Base-by-base conservation (phyloP, 2,797 vertebrate genomes). In the Echeneis naucrates region DNA sequence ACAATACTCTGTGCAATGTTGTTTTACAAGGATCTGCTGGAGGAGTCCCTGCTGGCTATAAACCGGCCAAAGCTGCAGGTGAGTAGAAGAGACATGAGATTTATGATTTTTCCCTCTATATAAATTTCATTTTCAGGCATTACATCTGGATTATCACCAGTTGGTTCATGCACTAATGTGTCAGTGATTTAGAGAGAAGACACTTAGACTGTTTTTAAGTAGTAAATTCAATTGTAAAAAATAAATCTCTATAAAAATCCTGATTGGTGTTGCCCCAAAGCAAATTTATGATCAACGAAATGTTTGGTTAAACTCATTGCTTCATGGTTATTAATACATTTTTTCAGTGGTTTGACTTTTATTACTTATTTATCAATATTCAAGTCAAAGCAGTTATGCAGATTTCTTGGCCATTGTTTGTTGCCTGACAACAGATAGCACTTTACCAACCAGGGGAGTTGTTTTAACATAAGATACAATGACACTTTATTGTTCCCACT, bases 61-160 rank as follows among this genome's bases (percentile, higher is more conserved):
- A 95, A 90, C 93, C 92, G 67, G 92, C 91, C n/a, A 95, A 95
- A 89, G 65, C 92, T 87, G 91, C 81, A 86, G 94, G 95, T 95
- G 79, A 91, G 91, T 79, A 59, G 17, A 57, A 50, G 42, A 79
- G 14, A 77, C 27, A 14, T 32, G 63, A 12, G 21, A 78, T 74
- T 83, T 63, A 82, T 72, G 44, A 63, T 52, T 27, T 44, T 12
- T n/a, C 50, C 26, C 2, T 12, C 30, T 50, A 51, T 50, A 58
- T 67, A 68, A 75, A 66, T 72, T 60, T 9, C 2, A 16, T 55
- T 65, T 68, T 68, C 57, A 53, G 54, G 37, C 63, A 57, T 63
- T 10, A 12, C 44, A 68, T 82, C 68, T 84, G 48, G 12, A 61
- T 76, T 62, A 6, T 69, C 12, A 9, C 47, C 9, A 65, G 52